phyloP scores from a whole-genome alignment of 1,140 invertebrate genomes.

The Neuroterus valhalla region DNA sequence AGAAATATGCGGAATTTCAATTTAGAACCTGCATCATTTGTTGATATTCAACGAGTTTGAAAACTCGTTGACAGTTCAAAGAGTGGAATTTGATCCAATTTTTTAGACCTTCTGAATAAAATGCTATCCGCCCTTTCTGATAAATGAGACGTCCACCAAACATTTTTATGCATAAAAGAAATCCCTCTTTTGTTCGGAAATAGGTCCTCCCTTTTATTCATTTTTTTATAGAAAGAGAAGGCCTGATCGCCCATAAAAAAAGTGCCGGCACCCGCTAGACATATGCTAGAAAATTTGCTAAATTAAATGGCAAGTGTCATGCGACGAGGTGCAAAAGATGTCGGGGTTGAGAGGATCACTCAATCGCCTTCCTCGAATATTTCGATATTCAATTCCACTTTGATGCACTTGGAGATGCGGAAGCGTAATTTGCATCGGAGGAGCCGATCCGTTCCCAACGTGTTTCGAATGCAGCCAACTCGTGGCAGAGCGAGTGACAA shows the following conservation, averaged over 20 bases:
- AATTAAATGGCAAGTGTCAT: slow-evolving; percentile 19
- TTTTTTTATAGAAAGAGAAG: background rate
- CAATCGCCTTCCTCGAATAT: background rate
- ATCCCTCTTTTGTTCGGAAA: too few relatives aligned
- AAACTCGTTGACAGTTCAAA: too few relatives aligned
- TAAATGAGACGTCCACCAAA: too few relatives aligned
- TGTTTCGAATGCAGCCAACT: slow-evolving; percentile 38
- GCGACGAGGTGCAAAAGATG: background rate
- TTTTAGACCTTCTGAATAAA: too few relatives aligned
- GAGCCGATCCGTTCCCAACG: slow-evolving; percentile 47
- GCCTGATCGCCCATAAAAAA: background rate
- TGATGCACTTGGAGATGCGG: slow-evolving; percentile 42
- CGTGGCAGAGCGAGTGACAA: slow-evolving; percentile 41
- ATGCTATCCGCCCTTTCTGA: too few relatives aligned
- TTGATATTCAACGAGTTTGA: too few relatives aligned
- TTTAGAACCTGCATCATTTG: too few relatives aligned
- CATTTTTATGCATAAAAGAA: too few relatives aligned
- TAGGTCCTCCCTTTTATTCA: background rate
- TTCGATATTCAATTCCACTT: slow-evolving; percentile 41
- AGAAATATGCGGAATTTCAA: too few relatives aligned
- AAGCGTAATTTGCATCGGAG: slow-evolving; percentile 36
- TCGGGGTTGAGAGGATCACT: background rate
- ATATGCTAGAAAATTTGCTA: slow-evolving; percentile 12
- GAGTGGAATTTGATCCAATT: too few relatives aligned
- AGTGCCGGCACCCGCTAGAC: slow-evolving; percentile 4